Evolutionary conservation across 2,797 vertebrate species (phyloP).

Genomic region (Eurystomus glaucurus): DNA sequence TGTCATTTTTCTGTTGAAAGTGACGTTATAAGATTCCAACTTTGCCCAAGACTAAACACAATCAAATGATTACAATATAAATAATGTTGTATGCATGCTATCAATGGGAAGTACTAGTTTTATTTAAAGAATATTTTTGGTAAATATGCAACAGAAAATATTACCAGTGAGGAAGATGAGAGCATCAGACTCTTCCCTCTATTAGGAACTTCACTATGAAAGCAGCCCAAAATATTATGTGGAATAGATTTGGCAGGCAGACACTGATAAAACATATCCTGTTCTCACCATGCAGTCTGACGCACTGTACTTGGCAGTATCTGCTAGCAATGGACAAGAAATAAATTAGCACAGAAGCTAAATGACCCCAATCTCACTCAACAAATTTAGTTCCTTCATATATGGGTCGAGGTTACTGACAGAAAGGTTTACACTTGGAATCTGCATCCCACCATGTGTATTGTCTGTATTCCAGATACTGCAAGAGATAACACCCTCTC

Average conservation of each 20-base stretch:
- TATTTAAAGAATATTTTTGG: neutral
- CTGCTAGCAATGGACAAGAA: slow-evolving; percentile 31
- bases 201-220: neutral
- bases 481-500: neutral
- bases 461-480: neutral
- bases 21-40: neutral
- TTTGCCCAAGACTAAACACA: neutral
- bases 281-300: slow-evolving; percentile 27
- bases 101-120: neutral
- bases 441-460: neutral
- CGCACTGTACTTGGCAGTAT: neutral
- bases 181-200: neutral
- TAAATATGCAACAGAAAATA: neutral
- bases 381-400: slow-evolving; percentile 9
- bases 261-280: slow-evolving; percentile 28
- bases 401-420: neutral
- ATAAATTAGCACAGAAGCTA: slow-evolving; percentile 45
- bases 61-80: neutral
- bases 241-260: slow-evolving; percentile 27
- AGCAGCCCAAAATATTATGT: neutral
- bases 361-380: slow-evolving; percentile 15
- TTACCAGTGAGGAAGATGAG: neutral
- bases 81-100: neutral
- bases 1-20: neutral
- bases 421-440: neutral